phyloP scores from a whole-genome alignment of 2,888 invertebrate species.

The Mimas tiliae region DNA sequence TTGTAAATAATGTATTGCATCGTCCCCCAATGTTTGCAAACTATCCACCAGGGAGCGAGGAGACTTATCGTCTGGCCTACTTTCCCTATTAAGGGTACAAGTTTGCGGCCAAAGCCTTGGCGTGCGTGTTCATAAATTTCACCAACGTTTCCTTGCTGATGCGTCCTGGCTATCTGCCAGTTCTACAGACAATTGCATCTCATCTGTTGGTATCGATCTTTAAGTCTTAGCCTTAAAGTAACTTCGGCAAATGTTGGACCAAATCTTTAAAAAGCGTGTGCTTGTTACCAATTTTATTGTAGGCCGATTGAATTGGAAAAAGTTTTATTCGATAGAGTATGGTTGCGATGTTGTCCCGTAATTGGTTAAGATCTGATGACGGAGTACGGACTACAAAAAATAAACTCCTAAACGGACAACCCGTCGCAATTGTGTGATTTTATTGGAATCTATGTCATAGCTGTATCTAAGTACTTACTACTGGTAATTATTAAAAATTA shows the following conservation, averaged over 20 bases:
- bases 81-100: conserved; percentile 39
- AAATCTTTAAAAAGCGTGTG: background rate
- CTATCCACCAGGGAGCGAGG: conserved; percentile 29
- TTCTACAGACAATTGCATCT: conserved; percentile 21
- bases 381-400: no score
- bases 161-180: conserved; percentile 52
- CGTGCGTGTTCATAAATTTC: conserved; percentile 41
- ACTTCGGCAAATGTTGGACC: conserved; percentile 2
- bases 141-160: conserved; percentile 49
- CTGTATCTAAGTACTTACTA: no score
- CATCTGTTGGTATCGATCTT: conserved; percentile 26
- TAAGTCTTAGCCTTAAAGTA: background rate
- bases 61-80: conserved; percentile 37
- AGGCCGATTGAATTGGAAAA: no score
- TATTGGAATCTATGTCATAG: no score
- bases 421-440: no score
- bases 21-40: conserved; percentile 40
- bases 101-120: conserved; percentile 39
- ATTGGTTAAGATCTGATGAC: no score
- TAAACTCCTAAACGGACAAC: no score
- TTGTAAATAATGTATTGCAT: conserved; percentile 18
- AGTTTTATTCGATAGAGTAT: no score
- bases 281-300: no score
- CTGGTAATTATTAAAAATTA: no score
- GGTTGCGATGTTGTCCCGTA: no score